Percentiles rank a stretch among this genome's conserved stretches.
Evolutionary conservation across 2,113 vertebrate genomes (phyloP).

Genomic region (Canis aureus): DNA sequence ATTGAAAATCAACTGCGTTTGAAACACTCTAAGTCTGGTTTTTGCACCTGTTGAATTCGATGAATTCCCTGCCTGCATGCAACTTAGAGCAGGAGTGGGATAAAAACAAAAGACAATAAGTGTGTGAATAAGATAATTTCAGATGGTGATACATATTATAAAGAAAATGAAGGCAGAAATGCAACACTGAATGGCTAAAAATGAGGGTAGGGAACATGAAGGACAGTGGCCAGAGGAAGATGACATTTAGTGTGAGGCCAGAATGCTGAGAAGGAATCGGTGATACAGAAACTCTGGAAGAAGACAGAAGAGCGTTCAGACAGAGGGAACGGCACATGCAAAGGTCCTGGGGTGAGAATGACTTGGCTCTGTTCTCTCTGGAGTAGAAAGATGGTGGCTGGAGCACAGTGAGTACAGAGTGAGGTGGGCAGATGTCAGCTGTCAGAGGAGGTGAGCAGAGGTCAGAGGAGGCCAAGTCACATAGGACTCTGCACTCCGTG

Average conservation of each 20-base stretch:
- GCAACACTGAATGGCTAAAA: background rate
- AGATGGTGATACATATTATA: background rate
- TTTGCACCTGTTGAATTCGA: background rate
- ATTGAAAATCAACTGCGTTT: background rate
- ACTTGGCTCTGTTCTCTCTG: background rate
- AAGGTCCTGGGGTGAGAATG: background rate
- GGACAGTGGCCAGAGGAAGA: background rate
- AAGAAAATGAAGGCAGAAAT: background rate
- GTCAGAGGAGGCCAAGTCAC: background rate
- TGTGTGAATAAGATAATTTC: background rate
- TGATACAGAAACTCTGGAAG: background rate
- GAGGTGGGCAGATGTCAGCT: background rate
- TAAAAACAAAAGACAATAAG: background rate
- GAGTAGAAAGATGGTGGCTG: background rate
- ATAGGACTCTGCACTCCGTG: rapidly evolving
- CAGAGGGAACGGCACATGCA: background rate
- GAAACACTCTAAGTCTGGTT: background rate
- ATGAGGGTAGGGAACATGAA: too few species aligned
- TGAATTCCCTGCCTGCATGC: background rate
- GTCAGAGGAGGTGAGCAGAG: background rate
- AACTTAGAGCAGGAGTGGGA: background rate
- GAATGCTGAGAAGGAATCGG: background rate
- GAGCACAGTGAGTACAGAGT: background rate
- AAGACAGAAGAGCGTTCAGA: background rate
- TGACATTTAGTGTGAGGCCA: background rate